These are phyloP conservation scores for Xenopus laevis DNA, from an alignment of 2,113 vertebrate species.

Conservation along the genomic window DNA sequence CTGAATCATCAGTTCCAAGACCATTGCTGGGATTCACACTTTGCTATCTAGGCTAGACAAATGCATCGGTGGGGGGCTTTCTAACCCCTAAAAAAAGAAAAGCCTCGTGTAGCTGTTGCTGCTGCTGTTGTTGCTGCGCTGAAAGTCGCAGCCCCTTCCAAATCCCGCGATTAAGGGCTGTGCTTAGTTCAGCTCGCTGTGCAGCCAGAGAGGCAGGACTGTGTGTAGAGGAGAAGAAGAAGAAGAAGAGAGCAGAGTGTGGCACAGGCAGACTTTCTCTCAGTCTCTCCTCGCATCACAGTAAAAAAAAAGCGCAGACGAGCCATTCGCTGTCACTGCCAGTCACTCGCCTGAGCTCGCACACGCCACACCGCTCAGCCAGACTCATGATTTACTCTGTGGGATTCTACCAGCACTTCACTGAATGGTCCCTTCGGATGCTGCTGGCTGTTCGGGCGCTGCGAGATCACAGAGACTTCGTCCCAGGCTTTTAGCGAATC, in stretches of 20 bases:
- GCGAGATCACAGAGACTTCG: constrained; percentile 2
- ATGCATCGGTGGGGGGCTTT: background rate
- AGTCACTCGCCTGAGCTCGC: background rate
- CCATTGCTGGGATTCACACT: background rate
- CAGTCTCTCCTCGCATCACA: constrained; percentile 51
- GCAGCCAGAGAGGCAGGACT: constrained; percentile 43
- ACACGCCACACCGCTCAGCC: background rate
- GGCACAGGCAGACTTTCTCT: constrained; percentile 58
- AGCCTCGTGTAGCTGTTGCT: background rate
- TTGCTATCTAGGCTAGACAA: background rate
- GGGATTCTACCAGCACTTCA: constrained; percentile 15
- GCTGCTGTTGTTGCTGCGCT: constrained; percentile 5
- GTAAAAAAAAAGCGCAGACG: constrained; percentile 55
- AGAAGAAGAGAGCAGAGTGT: constrained; percentile 50
- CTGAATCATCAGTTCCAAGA: background rate
- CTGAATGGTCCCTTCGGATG: constrained; percentile 22
- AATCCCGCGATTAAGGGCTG: constrained; percentile 33
- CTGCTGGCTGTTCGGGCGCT: background rate
- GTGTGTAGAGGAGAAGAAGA: constrained; percentile 66
- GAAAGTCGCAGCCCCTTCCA: background rate
- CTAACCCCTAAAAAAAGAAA: background rate
- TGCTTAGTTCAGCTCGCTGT: constrained; percentile 18
- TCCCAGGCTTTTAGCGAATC: constrained; percentile 11
- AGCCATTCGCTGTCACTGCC: constrained; percentile 5
- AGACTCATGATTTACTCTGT: constrained; percentile 22